Evolutionary conservation across 2,113 vertebrate genomes (phyloP), one percentile per base, ranked within the genome.

Genomic region (Lophotis ruficrista): DNA sequence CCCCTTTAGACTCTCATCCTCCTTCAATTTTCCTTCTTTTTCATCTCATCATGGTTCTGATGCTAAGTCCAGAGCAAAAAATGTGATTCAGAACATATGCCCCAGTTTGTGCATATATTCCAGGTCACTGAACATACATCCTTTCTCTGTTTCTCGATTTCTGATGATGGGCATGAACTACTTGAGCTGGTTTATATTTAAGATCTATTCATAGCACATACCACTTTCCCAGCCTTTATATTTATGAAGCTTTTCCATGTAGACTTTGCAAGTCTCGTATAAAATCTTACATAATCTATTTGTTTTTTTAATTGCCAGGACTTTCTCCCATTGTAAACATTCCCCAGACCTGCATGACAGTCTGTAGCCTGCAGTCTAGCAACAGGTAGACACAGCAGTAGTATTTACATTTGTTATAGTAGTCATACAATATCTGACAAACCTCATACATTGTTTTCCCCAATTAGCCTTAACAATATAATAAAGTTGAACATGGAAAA

Each of bases 21-120:
- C 25, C 28, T 69, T 78, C n/a, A 54, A 5, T 33, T 50, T 78
- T 78, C 10, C 1, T 31, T 37, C 33, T 54, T 65, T 50, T 79
- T 33, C 7, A 64, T 58, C 3, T 6, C 2, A 3, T 22, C 25
- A 5, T 45, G 28, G 0, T 65, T 75, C 25, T 56, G 6, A 7
- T 60, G 21, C 5, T 79, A 69, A 70, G 7, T 54, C 9, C 27
- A 33, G n/a, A 48, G 12, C 8, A 54, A 56, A 56, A 87, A 70
- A 24, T 58, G 2, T 45, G 50, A 10, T 75, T 75, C 37, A 48
- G 14, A 69, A 65, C 3, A 23, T 31, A 33, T 23, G 14, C 2
- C 6, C 7, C 19, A 53, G 8, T 58, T 90, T 23, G 6, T 48
- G 9, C 12, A 19, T 24, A 20, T 28, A n/a, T 66, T 72, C 9